phyloP scores from a whole-genome alignment of 2,113 vertebrate genomes.

The Mobula hypostoma region DNA sequence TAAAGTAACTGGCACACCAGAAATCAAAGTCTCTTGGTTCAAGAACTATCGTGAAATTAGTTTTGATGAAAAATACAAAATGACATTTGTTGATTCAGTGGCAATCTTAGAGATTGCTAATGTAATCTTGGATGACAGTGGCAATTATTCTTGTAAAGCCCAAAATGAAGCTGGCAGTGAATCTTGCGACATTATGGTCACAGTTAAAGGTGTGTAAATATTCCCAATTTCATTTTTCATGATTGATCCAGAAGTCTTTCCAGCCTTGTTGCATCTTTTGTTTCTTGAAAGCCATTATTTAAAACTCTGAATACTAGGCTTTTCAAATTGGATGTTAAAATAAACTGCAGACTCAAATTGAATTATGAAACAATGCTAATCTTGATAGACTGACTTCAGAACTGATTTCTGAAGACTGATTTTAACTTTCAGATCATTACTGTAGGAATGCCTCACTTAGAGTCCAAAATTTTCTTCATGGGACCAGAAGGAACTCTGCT shows the following conservation, averaged over 20 bases:
- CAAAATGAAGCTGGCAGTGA: conserved; percentile 92
- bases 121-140: conserved; percentile 71
- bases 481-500: not conserved
- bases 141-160: conserved; percentile 87
- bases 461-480: not conserved
- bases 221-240: not conserved
- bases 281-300: not conserved
- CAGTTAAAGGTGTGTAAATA: conserved; percentile 85
- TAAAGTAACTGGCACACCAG: conserved; percentile 82
- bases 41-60: conserved; percentile 82
- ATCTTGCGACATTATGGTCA: conserved; percentile 87
- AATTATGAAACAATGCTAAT: not conserved
- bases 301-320: not conserved
- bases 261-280: not conserved
- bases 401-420: not conserved
- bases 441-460: too few relatives aligned
- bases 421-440: not conserved
- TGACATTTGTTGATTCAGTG: conserved; percentile 71
- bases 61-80: conserved; percentile 60
- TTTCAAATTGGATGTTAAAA: not conserved
- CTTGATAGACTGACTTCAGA: not conserved
- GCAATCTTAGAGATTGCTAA: conserved; percentile 72
- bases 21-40: conserved; percentile 87
- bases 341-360: not conserved
- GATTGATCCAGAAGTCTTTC: not conserved